Percentiles rank a stretch among this genome's conserved stretches.
phyloP scores from a whole-genome alignment of 1,140 invertebrate species.

The Archegozetes longisetosus region DNA sequence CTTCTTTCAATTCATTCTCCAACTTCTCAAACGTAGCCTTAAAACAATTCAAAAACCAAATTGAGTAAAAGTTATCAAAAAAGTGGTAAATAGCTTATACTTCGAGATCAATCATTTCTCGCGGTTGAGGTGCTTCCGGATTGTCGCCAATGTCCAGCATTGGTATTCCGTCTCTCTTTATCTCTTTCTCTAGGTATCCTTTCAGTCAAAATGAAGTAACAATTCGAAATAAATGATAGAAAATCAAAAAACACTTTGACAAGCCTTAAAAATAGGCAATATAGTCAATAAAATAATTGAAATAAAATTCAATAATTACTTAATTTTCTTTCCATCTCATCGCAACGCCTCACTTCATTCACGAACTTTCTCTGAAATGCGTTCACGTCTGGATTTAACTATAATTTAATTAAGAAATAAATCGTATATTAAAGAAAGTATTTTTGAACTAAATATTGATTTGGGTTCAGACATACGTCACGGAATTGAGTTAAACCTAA shows the following conservation, averaged over 20 bases:
- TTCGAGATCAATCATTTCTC: conserved; percentile 92
- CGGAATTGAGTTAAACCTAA: conserved; percentile 74
- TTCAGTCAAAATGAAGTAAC: conserved; percentile 6
- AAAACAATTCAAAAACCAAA: too few species aligned
- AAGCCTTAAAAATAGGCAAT: not conserved
- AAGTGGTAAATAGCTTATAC: conserved; percentile 32
- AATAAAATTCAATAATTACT: conserved; percentile 30
- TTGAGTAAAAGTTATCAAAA: conserved; percentile 9
- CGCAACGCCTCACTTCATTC: conserved; percentile 38
- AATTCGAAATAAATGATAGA: not conserved
- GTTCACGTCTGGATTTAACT: conserved; percentile 67
- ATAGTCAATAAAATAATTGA: not conserved
- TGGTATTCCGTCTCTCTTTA: conserved; percentile 81
- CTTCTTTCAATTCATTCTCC: conserved; percentile 33
- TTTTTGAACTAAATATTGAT: not conserved
- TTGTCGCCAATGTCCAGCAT: conserved; percentile 84
- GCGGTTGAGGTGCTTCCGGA: conserved; percentile 80
- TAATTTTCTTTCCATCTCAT: conserved; percentile 40
- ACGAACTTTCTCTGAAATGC: conserved; percentile 82
- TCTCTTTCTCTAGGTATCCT: conserved; percentile 83
- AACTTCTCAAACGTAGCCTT: conserved; percentile 33
- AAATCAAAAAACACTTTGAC: not conserved
- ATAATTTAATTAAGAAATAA: conserved; percentile 24
- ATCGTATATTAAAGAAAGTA: not conserved
- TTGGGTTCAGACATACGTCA: conserved; percentile 56